Evolutionary conservation across 2,797 vertebrate species (phyloP), one percentile per base, ranked within the genome.

Genomic region (Arremon aurantiirostris): DNA sequence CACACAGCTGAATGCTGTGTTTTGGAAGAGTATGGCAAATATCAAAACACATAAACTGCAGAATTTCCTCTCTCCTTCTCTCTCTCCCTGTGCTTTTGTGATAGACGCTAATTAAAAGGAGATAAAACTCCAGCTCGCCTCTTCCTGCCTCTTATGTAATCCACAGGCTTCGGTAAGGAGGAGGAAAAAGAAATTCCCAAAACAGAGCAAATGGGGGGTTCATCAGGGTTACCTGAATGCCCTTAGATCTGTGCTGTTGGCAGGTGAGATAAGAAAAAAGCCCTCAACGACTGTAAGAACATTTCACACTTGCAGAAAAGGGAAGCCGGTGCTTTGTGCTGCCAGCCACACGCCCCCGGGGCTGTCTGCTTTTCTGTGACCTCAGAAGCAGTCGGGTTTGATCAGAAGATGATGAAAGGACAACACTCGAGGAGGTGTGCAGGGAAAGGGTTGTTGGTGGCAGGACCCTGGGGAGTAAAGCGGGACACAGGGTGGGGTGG

Each of bases 31-130:
- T 82, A 95, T 85, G 96, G 97, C 90, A 94, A 97, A 97, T 97
- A 97, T 98, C 97, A 98, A 97, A 98, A 98, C 97, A 97, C 72
- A 94, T 94, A 97, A 98, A 98, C 96, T 94, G 95, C 88, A 95
- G 94, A 95, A 97, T 97, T 96, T 98, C 97, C 94, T 97, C 95
- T 96, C 90, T 93, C 80, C 71, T 82, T 95, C 89, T 86, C 86
- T 65, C 89, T 77, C 82, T 86, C 83, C 42, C 91, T 94, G 90
- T 78, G 91, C 84, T 94, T 97, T 95, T 94, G 89, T 96, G 95
- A 96, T 87, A 87, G 96, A 93, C 86, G 46, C 69, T 97, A 96
- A 97, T 96, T 97, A 97, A 97, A 96, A 97, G 83, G 90, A 93
- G 91, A 91, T 78, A 82, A 94, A 91, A 89, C 89, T 97, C 82